Base-by-base conservation (phyloP, 2,113 vertebrate species). In the Esox niger region DNA sequence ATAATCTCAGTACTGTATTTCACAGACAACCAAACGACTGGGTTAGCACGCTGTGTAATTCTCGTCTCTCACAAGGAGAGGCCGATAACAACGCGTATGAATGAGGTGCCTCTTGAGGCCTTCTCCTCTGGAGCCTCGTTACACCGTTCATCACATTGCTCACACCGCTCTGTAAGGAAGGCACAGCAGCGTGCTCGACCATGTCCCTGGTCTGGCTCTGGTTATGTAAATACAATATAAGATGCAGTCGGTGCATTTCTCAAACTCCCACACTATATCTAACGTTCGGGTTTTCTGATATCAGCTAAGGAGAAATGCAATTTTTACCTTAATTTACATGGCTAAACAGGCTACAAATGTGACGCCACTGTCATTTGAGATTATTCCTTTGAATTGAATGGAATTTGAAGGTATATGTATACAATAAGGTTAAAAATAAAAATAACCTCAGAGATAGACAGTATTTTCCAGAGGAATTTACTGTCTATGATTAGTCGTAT, bases 101-200 rank as follows among this genome's bases (percentile, higher is more conserved):
- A 90, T 88, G 86, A 89, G 82, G 88, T 90, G 89, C 76, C 7
- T 38, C 71, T 9, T 80, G 82, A 86, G 17, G 74, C 70, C 77
- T 30, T 47, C 65, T 73, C 68, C n/a, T n/a, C 62, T 67, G 13
- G 76, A 77, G 76, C 74, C 63, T 77, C 38, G 38, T 69, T 69
- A 30, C 31, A 62, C 66, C 55, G 69, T 84, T 71, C 79, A 79
- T 84, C 84, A 82, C 1, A 15, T 32, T 2, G 57, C 17, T 71
- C 46, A 30, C 58, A 13, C 11, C 63, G 64, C 62, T n/a, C 62
- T 43, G 66, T 33, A 35, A 61, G 13, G 35, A 54, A 60, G 62
- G 21, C 57, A 59, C 7, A 60, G 32, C n/a, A 66, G 29, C 67
- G 21, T 59, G 67, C 26, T 33, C 59, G 54, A 46, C 47, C 68